These are phyloP conservation scores for Bufotes viridis DNA, from an alignment of 2,797 vertebrate genomes.

Conservation along the genomic window DNA sequence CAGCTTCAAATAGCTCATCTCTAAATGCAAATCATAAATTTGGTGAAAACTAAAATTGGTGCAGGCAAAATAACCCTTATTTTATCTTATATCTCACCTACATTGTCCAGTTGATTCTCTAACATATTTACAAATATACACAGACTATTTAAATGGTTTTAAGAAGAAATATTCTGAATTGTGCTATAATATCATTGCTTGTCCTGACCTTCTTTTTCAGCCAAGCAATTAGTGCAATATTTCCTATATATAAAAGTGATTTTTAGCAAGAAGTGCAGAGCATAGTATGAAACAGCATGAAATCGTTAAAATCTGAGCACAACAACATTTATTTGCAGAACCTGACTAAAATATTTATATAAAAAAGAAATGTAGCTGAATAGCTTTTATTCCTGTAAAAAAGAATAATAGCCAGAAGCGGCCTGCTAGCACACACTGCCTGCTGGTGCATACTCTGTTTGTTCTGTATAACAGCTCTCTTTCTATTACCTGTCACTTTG, in stretches of 20 bases:
- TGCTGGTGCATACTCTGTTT: constrained; percentile 57
- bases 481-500: constrained; percentile 45
- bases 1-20: too few relatives aligned
- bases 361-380: constrained; percentile 44
- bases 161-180: neutral
- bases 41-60: too few relatives aligned
- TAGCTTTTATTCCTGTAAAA: constrained; percentile 46
- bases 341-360: constrained; percentile 52
- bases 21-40: too few relatives aligned
- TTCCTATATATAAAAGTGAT: constrained; percentile 26
- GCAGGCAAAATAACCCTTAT: too few relatives aligned
- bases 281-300: constrained; percentile 32
- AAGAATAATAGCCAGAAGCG: constrained; percentile 56
- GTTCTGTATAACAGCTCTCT: constrained; percentile 47
- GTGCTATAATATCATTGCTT: neutral
- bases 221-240: constrained; percentile 29
- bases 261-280: constrained; percentile 17
- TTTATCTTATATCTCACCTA: too few relatives aligned
- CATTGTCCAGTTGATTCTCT: neutral
- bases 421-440: constrained; percentile 50
- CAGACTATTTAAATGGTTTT: constrained; percentile 5
- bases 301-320: constrained; percentile 28
- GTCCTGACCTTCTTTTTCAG: neutral
- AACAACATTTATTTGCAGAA: constrained; percentile 51
- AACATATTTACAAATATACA: neutral